Evolutionary conservation across 2,888 invertebrate genomes (phyloP), one percentile per base, ranked within the genome.

Genomic region (Leucoma salicis): DNA sequence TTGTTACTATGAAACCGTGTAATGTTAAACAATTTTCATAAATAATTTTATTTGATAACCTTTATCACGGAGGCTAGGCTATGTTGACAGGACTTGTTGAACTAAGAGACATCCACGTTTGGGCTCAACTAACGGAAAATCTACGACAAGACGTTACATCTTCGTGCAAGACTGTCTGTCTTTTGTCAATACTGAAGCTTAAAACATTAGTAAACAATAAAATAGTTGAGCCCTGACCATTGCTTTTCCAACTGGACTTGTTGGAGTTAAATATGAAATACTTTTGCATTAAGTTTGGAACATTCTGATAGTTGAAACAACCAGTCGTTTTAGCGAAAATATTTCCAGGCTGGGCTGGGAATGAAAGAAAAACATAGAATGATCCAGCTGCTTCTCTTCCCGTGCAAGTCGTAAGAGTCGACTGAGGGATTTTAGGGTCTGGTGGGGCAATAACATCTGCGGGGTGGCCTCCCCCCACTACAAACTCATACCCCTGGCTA

Each of bases 321-420:
- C 21, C 1, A 3, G 6, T 21, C 21, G 6, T 3, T 21, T 21
- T 10, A n/a, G 11, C 16, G 5, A 8, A 13, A 21, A n/a, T 33
- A 29, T 58, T 59, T 47, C 58, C 54, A 48, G 45, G 62, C 62
- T 59, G 62, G 44, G 18, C 62, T 51, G 62, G 58, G 58, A 59
- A 52, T 12, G 49, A 52, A 4, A 59, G 49, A 57, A 59, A 57
- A 51, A 57, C 58, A 33, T 61, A 49, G 51, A 56, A 54, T 41
- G 51, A 8, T 8, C 18, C 59, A 59, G 58, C 58, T 54, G 58
- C 59, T 40, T 35, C 0, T 58, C 62, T 0, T 61, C 62, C 58
- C 62, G 53, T 24, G 62, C 58, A 61, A 46, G 58, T 59, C 54
- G 58, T 61, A 61, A 42, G 34, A 57, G 58, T 4, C 58, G 58